Evolutionary conservation across 2,888 invertebrate species (phyloP).

Genomic region (Athripsodes cinereus): DNA sequence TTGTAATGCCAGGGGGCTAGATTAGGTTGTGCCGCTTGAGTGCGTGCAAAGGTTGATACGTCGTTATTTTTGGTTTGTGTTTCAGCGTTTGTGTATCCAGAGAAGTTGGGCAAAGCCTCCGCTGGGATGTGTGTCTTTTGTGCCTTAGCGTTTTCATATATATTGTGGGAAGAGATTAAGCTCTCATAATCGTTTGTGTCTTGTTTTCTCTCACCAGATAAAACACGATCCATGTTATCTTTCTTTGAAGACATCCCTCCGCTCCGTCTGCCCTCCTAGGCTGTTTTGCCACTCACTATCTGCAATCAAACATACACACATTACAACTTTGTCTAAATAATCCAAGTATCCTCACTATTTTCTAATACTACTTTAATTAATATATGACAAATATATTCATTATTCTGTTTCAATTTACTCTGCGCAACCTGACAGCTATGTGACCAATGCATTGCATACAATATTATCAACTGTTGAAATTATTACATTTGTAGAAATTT

Average conservation of each 20-base stretch:
- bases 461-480: too few relatives aligned
- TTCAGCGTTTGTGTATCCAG: conserved; percentile 49
- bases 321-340: too few relatives aligned
- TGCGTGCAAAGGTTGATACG: conserved; percentile 37
- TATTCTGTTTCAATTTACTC: too few relatives aligned
- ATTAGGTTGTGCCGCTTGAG: conserved; percentile 34
- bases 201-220: conserved; percentile 39
- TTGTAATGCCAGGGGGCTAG: conserved; percentile 49
- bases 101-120: conserved; percentile 44
- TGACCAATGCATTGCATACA: too few relatives aligned
- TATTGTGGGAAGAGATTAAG: conserved; percentile 46
- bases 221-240: conserved; percentile 35
- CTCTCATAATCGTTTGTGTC: conserved; percentile 48
- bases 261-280: conserved; percentile 7
- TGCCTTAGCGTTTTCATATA: conserved; percentile 43
- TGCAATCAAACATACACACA: conserved; percentile 7
- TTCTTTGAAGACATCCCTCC: conserved; percentile 38
- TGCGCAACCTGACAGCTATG: too few relatives aligned
- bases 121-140: conserved; percentile 34
- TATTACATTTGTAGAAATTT: too few relatives aligned
- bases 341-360: too few relatives aligned
- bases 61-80: conserved; percentile 49
- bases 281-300: conserved; percentile 12
- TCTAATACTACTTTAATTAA: too few relatives aligned
- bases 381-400: too few relatives aligned